These are phyloP conservation scores for Syrista parreyssii DNA, from an alignment of 2,888 invertebrate genomes.

Conservation along the genomic window DNA sequence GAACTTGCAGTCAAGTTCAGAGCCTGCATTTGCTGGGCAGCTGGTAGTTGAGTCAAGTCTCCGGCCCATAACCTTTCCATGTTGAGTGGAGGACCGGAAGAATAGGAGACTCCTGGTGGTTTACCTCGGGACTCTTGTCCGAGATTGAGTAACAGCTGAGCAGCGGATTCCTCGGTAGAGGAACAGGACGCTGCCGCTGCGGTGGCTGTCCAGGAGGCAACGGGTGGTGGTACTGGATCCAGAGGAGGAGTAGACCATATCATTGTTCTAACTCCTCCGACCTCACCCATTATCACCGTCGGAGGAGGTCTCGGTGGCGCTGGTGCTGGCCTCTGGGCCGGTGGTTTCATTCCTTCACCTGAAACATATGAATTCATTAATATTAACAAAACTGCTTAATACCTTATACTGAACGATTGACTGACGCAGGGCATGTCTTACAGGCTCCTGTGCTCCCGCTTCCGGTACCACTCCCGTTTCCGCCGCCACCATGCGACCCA, in stretches of 20 bases:
- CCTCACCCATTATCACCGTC: slow-evolving; percentile 93
- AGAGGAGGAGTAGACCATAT: slow-evolving; percentile 74
- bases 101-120: slow-evolving; percentile 55
- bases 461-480: slow-evolving; percentile 16
- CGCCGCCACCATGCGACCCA: slow-evolving; percentile 17
- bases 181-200: slow-evolving; percentile 68
- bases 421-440: background rate
- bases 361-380: background rate
- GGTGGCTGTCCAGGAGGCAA: slow-evolving; percentile 69
- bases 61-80: slow-evolving; percentile 95
- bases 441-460: slow-evolving; percentile 3
- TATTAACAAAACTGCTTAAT: background rate
- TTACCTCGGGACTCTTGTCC: slow-evolving; percentile 77
- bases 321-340: slow-evolving; percentile 59
- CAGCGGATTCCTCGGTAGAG: slow-evolving; percentile 70
- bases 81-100: slow-evolving; percentile 76
- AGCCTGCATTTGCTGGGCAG: slow-evolving; percentile 83
- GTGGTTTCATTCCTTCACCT: slow-evolving; percentile 64
- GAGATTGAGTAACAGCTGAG: slow-evolving; percentile 79
- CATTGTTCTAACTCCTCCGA: slow-evolving; percentile 86
- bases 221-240: slow-evolving; percentile 68
- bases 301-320: slow-evolving; percentile 76
- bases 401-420: background rate
- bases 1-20: slow-evolving; percentile 74
- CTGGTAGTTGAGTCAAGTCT: slow-evolving; percentile 85